A percentile compares a stretch with the other conserved stretches of the same genome.
Evolutionary conservation across 2,113 vertebrate species (phyloP).

Genomic region (Brienomyrus longianalis): DNA sequence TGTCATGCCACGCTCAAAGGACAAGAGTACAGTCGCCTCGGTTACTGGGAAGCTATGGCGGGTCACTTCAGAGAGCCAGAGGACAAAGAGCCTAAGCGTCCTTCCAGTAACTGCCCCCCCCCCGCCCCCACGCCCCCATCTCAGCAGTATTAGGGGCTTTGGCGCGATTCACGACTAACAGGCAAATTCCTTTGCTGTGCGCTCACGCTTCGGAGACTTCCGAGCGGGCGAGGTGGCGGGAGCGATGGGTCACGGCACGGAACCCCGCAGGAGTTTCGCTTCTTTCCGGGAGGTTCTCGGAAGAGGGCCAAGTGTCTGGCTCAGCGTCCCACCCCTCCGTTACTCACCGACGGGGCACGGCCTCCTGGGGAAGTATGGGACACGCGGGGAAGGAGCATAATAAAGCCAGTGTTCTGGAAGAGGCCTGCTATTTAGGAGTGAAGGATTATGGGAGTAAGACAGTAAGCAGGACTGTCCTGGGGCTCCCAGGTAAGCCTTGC

Average conservation of each 20-base stretch:
- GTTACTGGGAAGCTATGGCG: neutral
- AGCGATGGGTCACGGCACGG: neutral
- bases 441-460: neutral
- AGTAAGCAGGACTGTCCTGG: neutral
- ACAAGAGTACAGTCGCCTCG: neutral
- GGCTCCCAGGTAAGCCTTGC: neutral
- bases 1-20: neutral
- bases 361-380: neutral
- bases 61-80: slow-evolving; percentile 14
- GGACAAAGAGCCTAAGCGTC: slow-evolving; percentile 10
- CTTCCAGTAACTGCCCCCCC: neutral
- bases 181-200: neutral
- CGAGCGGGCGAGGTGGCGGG: neutral
- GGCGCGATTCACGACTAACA: neutral
- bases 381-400: neutral
- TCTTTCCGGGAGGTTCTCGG: neutral
- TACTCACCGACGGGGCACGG: neutral
- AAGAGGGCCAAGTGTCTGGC: neutral
- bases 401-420: neutral
- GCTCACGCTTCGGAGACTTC: neutral
- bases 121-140: neutral
- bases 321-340: neutral
- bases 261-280: neutral
- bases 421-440: neutral
- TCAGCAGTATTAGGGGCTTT: neutral